Evolutionary conservation across 2,888 invertebrate genomes (phyloP).

Genomic region (Tridacna crocea): DNA sequence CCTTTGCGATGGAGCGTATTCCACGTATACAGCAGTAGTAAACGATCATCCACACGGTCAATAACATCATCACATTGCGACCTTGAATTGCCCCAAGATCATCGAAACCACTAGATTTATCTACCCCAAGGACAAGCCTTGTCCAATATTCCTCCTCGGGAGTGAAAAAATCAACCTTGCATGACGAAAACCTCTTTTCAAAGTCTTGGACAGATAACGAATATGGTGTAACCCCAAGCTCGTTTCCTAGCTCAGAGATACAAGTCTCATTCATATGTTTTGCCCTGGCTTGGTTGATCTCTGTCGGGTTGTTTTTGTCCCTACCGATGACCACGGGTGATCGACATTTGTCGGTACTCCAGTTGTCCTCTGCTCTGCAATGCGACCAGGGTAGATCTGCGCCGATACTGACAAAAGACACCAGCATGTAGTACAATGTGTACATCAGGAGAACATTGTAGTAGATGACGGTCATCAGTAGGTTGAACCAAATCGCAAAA

Average conservation of each 20-base stretch:
- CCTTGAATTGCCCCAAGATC: slow-evolving; percentile 27
- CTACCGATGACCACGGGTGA: slow-evolving; percentile 6
- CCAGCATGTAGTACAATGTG: slow-evolving; percentile 36
- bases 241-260: neutral
- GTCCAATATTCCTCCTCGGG: slow-evolving; percentile 43
- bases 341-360: slow-evolving; percentile 34
- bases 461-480: slow-evolving; percentile 39
- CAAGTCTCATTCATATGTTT: slow-evolving; percentile 16
- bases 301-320: neutral
- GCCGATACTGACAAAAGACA: slow-evolving; percentile 43
- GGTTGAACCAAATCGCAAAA: slow-evolving; percentile 38
- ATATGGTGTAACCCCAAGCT: neutral
- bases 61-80: slow-evolving; percentile 27
- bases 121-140: slow-evolving; percentile 29
- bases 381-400: slow-evolving; percentile 38
- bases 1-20: slow-evolving; percentile 41
- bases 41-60: slow-evolving; percentile 36
- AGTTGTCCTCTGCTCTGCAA: slow-evolving; percentile 21
- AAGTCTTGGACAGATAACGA: neutral
- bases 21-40: slow-evolving; percentile 42
- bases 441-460: slow-evolving; percentile 48
- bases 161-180: slow-evolving; percentile 10
- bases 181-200: neutral
- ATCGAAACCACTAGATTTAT: slow-evolving; percentile 26
- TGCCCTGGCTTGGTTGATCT: neutral